Evolutionary conservation across 2,113 vertebrate species (phyloP).

Genomic region (Ammodytes marinus): DNA sequence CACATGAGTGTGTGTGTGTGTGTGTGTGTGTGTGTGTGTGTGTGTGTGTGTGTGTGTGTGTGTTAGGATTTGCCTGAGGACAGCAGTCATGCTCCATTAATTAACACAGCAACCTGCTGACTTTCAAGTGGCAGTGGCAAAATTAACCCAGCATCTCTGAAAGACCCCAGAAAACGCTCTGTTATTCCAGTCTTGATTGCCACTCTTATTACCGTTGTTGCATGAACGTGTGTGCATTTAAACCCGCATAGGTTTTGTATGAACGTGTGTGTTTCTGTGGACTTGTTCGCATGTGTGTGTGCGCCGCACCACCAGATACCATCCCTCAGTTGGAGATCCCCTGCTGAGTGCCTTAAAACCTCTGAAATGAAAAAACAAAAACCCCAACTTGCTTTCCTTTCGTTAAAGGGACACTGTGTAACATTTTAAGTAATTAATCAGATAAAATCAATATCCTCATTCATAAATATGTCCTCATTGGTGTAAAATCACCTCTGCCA

Average conservation of each 20-base stretch:
- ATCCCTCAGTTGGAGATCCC: constrained; percentile 40
- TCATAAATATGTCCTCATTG: too few species aligned
- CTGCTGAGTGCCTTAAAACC: constrained; percentile 47
- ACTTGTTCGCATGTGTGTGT: constrained; percentile 9
- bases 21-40: constrained; percentile 13
- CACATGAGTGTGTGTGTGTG: constrained; percentile 3
- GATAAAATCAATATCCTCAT: too few species aligned
- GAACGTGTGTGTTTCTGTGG: background rate
- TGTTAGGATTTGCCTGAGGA: constrained; percentile 71
- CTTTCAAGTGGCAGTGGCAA: constrained; percentile 78
- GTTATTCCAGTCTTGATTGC: constrained; percentile 68
- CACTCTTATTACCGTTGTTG: constrained; percentile 16
- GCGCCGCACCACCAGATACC: constrained; percentile 28
- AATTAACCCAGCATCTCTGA: constrained; percentile 74
- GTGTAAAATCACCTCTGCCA: too few species aligned
- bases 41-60: constrained; percentile 10
- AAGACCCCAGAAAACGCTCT: constrained; percentile 52
- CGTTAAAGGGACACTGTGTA: too few species aligned
- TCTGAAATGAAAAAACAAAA: constrained; percentile 8
- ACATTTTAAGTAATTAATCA: too few species aligned
- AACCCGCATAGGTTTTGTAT: background rate
- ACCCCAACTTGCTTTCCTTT: constrained; percentile 46
- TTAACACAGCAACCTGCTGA: constrained; percentile 83
- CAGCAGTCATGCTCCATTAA: constrained; percentile 81
- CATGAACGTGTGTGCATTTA: background rate